Conservation (phyloP, 2,113 vertebrate genomes). For the Gopherus flavomarginatus region DNA sequence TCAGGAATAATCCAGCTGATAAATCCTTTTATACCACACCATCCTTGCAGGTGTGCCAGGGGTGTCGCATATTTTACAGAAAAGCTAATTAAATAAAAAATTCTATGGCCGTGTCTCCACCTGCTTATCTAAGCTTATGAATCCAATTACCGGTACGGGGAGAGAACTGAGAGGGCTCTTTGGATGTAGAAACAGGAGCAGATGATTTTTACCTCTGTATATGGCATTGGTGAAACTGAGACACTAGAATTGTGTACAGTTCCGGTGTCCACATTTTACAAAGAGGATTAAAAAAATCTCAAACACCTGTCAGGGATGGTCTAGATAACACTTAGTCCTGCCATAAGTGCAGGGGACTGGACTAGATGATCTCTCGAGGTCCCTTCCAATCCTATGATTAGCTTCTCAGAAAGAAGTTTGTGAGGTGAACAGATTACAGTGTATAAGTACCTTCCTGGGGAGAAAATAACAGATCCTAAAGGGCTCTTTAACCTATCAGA, state of each 20-base stretch:
- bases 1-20: neutral
- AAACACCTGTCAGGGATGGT: too few relatives aligned
- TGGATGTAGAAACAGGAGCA: neutral
- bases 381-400: neutral
- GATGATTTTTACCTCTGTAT: neutral
- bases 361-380: too few relatives aligned
- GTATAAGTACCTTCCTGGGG: neutral
- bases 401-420: neutral
- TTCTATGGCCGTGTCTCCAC: neutral
- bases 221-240: neutral
- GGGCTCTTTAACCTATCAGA: neutral
- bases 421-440: neutral
- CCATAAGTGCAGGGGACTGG: too few relatives aligned
- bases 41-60: neutral
- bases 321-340: too few relatives aligned
- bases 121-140: neutral
- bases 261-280: neutral
- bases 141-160: neutral
- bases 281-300: neutral
- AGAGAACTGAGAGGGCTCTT: fast-evolving
- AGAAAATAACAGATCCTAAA: neutral
- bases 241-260: neutral
- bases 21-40: neutral
- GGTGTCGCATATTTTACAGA: neutral
- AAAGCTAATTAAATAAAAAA: neutral